Evolutionary conservation across 2,113 vertebrate species (phyloP).

Genomic region (Cebus imitator): DNA sequence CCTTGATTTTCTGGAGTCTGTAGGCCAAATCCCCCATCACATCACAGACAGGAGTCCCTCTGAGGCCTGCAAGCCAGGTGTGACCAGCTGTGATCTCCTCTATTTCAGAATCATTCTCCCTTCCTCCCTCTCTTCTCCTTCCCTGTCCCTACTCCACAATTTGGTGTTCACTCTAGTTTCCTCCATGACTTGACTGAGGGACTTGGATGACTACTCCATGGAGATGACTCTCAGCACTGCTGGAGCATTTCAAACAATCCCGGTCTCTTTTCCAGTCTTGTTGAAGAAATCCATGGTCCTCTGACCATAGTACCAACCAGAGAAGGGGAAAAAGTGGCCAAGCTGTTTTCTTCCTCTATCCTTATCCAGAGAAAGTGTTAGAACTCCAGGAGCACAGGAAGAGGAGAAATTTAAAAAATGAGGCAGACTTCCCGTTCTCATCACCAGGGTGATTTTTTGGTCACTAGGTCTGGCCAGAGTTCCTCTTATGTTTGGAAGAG

Average conservation of each 20-base stretch:
- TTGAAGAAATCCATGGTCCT: not conserved
- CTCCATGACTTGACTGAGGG: not conserved
- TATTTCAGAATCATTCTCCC: not conserved
- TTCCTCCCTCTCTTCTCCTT: not conserved
- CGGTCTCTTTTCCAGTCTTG: not conserved
- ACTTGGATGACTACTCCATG: not conserved
- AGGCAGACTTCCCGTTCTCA: not conserved
- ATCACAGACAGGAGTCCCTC: not conserved
- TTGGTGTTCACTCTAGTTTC: not conserved
- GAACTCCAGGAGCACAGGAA: not conserved
- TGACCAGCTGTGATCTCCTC: not conserved
- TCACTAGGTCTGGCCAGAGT: not conserved
- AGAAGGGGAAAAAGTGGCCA: not conserved
- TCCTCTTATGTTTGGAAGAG: constrained; percentile 17
- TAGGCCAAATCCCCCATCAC: not conserved
- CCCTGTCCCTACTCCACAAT: not conserved
- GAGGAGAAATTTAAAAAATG: not conserved
- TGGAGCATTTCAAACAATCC: not conserved
- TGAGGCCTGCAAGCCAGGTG: not conserved
- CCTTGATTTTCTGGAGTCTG: not conserved
- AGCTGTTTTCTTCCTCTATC: not conserved
- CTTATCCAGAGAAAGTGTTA: not conserved
- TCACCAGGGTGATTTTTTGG: not conserved
- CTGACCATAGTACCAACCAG: not conserved
- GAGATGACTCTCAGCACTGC: not conserved